Base-by-base conservation (phyloP, 92 coral and sea anemone species). In the Palythoa grandis region DNA sequence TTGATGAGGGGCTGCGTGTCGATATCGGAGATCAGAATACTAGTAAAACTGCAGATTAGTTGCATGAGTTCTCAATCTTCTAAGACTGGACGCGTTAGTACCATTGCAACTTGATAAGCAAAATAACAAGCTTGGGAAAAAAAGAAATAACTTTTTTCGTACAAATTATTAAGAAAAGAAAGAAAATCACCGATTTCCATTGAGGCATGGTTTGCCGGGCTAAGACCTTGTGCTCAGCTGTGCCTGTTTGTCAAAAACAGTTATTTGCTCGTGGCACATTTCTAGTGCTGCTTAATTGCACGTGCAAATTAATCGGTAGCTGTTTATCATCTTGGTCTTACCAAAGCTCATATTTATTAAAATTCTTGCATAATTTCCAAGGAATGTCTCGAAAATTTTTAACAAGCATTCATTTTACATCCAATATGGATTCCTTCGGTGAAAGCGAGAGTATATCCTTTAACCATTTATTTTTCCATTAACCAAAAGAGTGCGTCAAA, bases 401-500 rank as follows among this genome's bases (percentile, higher is more conserved):
- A 40, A 1, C 1, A 20, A 63, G 69, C 24, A 6, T 16, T 63
- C 69, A 23, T 63, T 9, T 5, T 63, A 63, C 10, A 17, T 63
- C 22, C 25, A 10, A 25, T 11, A 3, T 69, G 7, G 24, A 25
- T 3, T 37, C 74, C 20, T 15, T 58, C 12, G 61, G 74, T 53
- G 40, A 66, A 6, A 66, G 22, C 11, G 43, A 65, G 19, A 3
- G 16, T 19, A 57, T 22, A 52, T 67, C 1, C 25, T 57, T 3
- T 29, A 19, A 11, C 25, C n/a, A 43, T 29, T 19, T 48, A 13
- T 52, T 8, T 52, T 35, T 76, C 63, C 82, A 76, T 76, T 53
- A 76, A 16, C 47, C 65, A 22, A 7, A 63, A 53, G 37, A 76
- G 63, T 19, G 19, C 40, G 84, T 61, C 73, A 79, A 43, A 50